Percentiles rank a stretch among this genome's conserved stretches.
phyloP scores from a whole-genome alignment of 53 echinoderm and acorn worm genomes.

The Holothuria scabra region DNA sequence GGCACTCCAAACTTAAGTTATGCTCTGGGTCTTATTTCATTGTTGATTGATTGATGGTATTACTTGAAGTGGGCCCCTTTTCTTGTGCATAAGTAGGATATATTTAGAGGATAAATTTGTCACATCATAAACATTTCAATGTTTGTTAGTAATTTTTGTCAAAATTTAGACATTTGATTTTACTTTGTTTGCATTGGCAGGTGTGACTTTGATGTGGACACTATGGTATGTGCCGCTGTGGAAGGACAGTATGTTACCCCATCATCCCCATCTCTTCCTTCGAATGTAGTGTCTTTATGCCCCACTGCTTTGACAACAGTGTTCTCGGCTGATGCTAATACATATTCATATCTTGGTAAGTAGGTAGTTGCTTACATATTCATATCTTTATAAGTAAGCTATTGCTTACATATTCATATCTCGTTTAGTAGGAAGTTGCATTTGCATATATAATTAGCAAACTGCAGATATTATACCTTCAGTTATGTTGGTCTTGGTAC shows the following conservation, averaged over 20 bases:
- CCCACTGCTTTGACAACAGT: slow-evolving; percentile 72
- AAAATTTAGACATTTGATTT: neutral
- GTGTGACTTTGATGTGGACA: slow-evolving; percentile 95
- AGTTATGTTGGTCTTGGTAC: too few species aligned
- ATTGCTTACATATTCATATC: slow-evolving; percentile 74
- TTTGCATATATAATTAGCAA: too few species aligned
- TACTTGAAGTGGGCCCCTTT: too few species aligned
- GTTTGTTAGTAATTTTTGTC: too few species aligned
- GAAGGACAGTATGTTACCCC: slow-evolving; percentile 54
- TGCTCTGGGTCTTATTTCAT: too few species aligned
- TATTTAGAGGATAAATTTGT: too few species aligned
- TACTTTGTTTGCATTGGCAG: slow-evolving; percentile 45
- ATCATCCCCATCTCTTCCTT: slow-evolving; percentile 21
- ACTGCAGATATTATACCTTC: too few species aligned
- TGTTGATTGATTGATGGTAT: too few species aligned
- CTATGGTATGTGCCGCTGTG: slow-evolving; percentile 71
- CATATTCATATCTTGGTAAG: slow-evolving; percentile 83
- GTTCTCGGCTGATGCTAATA: slow-evolving; percentile 66
- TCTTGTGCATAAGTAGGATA: too few species aligned
- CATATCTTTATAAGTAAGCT: too few species aligned
- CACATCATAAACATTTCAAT: too few species aligned
- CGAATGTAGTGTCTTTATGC: slow-evolving; percentile 56
- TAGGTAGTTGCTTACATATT: neutral
- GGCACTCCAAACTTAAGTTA: too few species aligned
- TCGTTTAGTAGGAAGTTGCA: slow-evolving; percentile 59